Conservation (phyloP, 2,888 invertebrate species). For the Minunthozetes semirufus region DNA sequence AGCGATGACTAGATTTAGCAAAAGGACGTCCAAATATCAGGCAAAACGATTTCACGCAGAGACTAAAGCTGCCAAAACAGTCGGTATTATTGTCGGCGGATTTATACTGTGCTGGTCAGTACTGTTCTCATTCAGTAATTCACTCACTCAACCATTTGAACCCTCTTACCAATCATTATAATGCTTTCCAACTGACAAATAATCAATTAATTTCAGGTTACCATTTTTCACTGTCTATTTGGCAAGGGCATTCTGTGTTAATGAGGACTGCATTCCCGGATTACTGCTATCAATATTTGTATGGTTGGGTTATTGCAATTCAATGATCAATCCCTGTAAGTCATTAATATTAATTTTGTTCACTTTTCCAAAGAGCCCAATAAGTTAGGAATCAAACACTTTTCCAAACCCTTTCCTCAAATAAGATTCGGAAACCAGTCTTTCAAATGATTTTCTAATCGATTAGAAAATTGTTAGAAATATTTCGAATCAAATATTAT, state of each 20-base stretch:
- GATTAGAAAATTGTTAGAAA: not conserved
- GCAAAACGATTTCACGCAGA: slow-evolving; percentile 89
- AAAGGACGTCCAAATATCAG: slow-evolving; percentile 76
- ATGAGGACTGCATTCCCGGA: slow-evolving; percentile 62
- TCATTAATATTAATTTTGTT: not conserved
- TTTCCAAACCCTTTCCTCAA: too few relatives aligned
- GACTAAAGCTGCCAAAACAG: slow-evolving; percentile 91
- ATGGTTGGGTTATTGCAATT: slow-evolving; percentile 94
- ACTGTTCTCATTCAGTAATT: too few relatives aligned
- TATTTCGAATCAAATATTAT: not conserved
- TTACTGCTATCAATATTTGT: slow-evolving; percentile 45
- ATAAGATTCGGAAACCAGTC: too few relatives aligned
- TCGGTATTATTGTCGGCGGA: slow-evolving; percentile 93
- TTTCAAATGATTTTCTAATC: too few relatives aligned
- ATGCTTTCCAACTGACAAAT: not conserved
- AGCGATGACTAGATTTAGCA: slow-evolving; percentile 62
- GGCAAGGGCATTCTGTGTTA: slow-evolving; percentile 72
- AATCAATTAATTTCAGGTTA: slow-evolving; percentile 55
- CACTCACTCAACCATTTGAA: slow-evolving; percentile 54
- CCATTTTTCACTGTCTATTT: slow-evolving; percentile 95
- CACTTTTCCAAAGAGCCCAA: not conserved
- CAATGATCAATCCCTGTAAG: slow-evolving; percentile 37
- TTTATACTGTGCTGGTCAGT: slow-evolving; percentile 96
- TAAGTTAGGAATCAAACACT: too few relatives aligned
- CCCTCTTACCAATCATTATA: slow-evolving; percentile 42